phyloP scores from a whole-genome alignment of 2,888 invertebrate species.

The Troilus luridus region DNA sequence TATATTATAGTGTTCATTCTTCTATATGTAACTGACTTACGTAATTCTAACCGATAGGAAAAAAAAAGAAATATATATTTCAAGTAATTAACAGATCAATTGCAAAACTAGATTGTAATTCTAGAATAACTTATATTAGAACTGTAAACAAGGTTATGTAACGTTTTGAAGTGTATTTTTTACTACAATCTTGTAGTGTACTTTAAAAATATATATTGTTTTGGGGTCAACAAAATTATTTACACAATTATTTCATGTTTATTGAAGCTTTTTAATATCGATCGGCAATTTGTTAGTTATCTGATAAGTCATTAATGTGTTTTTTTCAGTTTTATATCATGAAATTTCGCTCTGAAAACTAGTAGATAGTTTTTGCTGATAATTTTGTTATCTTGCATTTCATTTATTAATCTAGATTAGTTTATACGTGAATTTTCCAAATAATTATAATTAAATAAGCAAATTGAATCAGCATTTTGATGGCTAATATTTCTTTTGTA shows the following conservation, averaged over 20 bases:
- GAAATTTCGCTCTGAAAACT: too few species aligned
- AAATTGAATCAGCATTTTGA: too few species aligned
- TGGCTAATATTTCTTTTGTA: too few species aligned
- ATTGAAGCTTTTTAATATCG: not conserved
- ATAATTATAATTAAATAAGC: too few species aligned
- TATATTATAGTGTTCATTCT: not conserved
- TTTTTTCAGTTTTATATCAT: too few species aligned
- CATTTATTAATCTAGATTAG: too few species aligned
- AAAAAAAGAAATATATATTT: not conserved
- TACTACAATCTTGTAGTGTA: not conserved
- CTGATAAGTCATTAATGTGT: too few species aligned
- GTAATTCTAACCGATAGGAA: not conserved
- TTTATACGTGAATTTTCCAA: too few species aligned
- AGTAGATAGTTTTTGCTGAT: too few species aligned
- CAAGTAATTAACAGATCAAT: not conserved
- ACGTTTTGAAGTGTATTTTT: conserved; percentile 15
- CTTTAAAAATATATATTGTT: not conserved
- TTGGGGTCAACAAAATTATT: not conserved
- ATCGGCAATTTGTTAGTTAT: not conserved
- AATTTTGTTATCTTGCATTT: too few species aligned
- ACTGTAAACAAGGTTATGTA: not conserved
- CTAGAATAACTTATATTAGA: not conserved
- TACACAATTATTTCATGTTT: not conserved
- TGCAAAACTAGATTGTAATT: not conserved
- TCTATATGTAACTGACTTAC: not conserved